phyloP scores from a whole-genome alignment of 2,888 invertebrate species.

The Ophion costatus region DNA sequence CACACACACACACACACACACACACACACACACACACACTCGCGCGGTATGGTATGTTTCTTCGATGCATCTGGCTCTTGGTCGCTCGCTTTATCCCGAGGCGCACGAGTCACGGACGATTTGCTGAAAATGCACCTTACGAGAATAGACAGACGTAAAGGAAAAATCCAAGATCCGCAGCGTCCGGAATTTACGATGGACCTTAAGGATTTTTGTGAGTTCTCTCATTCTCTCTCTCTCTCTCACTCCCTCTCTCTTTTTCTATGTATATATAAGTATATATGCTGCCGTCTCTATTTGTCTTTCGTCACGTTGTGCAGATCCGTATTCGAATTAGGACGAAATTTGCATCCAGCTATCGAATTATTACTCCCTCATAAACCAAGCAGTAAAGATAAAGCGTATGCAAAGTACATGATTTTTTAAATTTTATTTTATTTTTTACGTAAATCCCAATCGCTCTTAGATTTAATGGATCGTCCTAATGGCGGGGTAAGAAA shows the following conservation, averaged over 20 bases:
- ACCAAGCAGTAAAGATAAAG: conserved; percentile 16
- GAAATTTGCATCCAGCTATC: neutral
- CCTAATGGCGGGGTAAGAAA: conserved; percentile 15
- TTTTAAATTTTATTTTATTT: neutral
- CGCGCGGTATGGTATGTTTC: conserved; percentile 26
- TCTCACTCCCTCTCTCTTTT: neutral
- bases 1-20: too few species aligned
- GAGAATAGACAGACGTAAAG: conserved; percentile 19
- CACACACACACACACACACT: too few species aligned
- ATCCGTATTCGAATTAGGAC: neutral
- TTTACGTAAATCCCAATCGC: neutral
- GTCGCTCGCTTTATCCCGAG: conserved; percentile 56
- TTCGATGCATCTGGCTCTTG: conserved; percentile 53
- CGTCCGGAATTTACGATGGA: conserved; percentile 51
- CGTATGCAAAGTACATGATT: neutral
- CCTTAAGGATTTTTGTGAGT: conserved; percentile 35
- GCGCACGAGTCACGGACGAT: conserved; percentile 68
- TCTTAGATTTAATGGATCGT: conserved; percentile 7
- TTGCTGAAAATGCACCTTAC: conserved; percentile 63
- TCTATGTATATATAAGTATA: neutral
- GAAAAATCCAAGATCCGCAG: conserved; percentile 13
- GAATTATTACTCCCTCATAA: conserved; percentile 1
- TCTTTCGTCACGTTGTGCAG: neutral
- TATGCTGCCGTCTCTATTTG: neutral
- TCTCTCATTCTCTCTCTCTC: neutral